Conservation (phyloP, 2,113 vertebrate species). For the Salvator merianae region DNA sequence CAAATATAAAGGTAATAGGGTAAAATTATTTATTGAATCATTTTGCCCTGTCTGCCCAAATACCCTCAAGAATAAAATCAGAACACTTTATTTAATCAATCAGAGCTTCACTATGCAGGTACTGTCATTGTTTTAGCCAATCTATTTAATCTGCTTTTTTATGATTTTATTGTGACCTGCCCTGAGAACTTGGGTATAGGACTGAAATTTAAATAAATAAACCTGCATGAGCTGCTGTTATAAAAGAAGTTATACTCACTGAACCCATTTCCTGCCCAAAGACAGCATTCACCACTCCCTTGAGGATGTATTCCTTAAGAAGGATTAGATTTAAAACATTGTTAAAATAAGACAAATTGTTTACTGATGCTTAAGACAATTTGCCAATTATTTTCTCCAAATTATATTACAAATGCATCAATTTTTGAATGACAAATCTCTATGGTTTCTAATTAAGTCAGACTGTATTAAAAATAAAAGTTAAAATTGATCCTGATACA, state of each 20-base stretch:
- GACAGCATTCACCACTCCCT: constrained; percentile 95
- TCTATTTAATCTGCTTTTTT: too few relatives aligned
- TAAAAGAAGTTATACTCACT: constrained; percentile 77
- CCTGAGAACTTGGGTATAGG: too few relatives aligned
- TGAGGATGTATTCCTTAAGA: constrained; percentile 92
- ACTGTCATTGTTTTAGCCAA: too few relatives aligned
- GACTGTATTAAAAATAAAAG: not conserved
- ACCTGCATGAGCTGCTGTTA: not conserved
- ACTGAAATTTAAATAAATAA: too few relatives aligned
- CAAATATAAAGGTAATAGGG: constrained; percentile 12
- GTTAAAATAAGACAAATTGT: not conserved
- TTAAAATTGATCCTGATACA: not conserved
- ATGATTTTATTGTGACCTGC: too few relatives aligned
- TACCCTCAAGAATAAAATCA: too few relatives aligned
- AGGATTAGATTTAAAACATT: constrained; percentile 28
- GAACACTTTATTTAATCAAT: too few relatives aligned
- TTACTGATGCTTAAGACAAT: not conserved
- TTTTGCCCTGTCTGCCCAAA: too few relatives aligned
- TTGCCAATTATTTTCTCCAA: constrained; percentile 17
- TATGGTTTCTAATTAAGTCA: not conserved
- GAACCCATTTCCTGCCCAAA: constrained; percentile 93
- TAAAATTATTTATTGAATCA: not conserved
- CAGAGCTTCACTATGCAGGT: too few relatives aligned
- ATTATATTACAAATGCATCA: not conserved
- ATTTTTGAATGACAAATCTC: not conserved